Evolutionary conservation across 2,888 invertebrate species (phyloP).

Genomic region (Cephus spinipes): DNA sequence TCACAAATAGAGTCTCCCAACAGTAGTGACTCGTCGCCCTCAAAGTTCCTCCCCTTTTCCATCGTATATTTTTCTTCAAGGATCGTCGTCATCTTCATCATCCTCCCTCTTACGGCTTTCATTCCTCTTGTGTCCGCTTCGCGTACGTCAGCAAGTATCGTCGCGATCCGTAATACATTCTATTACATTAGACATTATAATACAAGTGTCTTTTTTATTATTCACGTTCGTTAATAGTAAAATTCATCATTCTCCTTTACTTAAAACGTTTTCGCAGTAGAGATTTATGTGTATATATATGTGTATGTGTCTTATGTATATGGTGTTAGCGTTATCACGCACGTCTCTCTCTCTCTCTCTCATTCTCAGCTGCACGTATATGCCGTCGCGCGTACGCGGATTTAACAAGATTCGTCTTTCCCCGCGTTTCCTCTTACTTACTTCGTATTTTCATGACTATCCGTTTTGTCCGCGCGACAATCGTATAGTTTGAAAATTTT

Average conservation of each 20-base stretch:
- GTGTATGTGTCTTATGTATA: background rate
- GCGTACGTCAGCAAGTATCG: too few species aligned
- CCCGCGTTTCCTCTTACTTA: background rate
- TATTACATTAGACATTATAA: constrained; percentile 9
- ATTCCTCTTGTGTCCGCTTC: too few species aligned
- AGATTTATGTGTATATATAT: constrained; percentile 8
- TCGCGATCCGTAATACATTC: background rate
- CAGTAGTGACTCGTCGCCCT: too few species aligned
- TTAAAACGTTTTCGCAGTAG: background rate
- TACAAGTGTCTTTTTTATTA: constrained; percentile 23
- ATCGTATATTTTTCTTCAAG: too few species aligned
- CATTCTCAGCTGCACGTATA: background rate
- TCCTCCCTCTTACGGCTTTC: too few species aligned
- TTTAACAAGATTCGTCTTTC: background rate
- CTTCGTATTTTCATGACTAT: background rate
- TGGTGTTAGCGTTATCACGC: background rate
- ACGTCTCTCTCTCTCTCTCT: background rate
- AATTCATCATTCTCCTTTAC: constrained; percentile 9
- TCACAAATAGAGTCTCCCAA: too few species aligned
- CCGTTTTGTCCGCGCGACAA: background rate
- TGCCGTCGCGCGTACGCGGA: too few species aligned
- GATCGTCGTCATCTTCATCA: too few species aligned
- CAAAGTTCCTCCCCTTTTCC: too few species aligned
- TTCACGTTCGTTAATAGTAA: constrained; percentile 14
- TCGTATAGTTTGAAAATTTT: background rate